Conservation (phyloP, 2,113 vertebrate genomes). For the Apteryx mantelli region DNA sequence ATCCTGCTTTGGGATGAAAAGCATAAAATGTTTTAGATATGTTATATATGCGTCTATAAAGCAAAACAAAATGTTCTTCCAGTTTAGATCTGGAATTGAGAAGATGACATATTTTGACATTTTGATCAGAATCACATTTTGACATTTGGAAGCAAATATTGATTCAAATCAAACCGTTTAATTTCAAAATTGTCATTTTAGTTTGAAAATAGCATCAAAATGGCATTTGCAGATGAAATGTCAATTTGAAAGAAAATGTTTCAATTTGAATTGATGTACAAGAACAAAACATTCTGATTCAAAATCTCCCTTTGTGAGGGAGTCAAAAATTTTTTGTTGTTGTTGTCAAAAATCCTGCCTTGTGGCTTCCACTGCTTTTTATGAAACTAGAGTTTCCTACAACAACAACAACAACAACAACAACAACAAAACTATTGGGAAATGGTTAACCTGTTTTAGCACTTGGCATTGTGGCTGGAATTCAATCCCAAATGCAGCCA, state of each 20-base stretch:
- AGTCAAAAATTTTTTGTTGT: not conserved
- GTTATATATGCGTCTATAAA: not conserved
- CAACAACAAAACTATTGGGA: not conserved
- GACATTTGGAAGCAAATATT: slow-evolving; percentile 62
- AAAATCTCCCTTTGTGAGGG: not conserved
- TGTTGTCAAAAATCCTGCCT: not conserved
- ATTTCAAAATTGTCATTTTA: slow-evolving; percentile 23
- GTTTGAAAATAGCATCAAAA: slow-evolving; percentile 34
- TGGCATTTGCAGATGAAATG: slow-evolving; percentile 50
- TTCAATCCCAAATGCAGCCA: not conserved
- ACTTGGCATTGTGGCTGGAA: not conserved
- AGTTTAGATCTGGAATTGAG: not conserved
- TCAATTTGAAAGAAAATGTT: slow-evolving; percentile 34
- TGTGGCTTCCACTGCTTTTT: not conserved
- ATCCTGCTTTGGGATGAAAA: not conserved
- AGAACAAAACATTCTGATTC: slow-evolving; percentile 33
- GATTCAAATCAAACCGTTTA: slow-evolving; percentile 44
- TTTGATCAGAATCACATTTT: slow-evolving; percentile 46
- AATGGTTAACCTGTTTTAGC: not conserved
- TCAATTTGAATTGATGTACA: not conserved
- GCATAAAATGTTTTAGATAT: not conserved
- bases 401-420: not conserved
- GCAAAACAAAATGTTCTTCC: not conserved
- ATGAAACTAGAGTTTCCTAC: not conserved
- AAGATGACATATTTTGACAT: slow-evolving; percentile 55